Base-by-base conservation (phyloP, 2,797 vertebrate genomes). In the Eutrigla gurnardus region DNA sequence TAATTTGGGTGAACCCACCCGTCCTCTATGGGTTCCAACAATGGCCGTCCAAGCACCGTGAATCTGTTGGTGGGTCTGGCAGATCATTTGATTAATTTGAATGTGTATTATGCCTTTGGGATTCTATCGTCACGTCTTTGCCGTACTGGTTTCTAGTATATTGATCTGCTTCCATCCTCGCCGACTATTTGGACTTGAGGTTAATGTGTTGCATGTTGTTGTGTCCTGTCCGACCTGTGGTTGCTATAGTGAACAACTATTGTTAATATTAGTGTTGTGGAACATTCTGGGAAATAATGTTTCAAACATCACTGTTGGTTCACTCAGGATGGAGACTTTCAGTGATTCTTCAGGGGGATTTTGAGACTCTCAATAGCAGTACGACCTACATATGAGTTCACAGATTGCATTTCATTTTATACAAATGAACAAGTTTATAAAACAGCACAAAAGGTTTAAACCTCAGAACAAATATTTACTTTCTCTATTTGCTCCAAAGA, bases 121-220 rank as follows among this genome's bases (percentile, higher is more conserved):
- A 79, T 75, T 69, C 55, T 69, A 58, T 53, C 0, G 0, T 61
- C 63, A 58, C 6, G 7, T 84, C 18, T 73, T 61, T 69, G 54
- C 39, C 39, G 15, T 65, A 35, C 17, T 85, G 60, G 72, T 78
- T 83, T 84, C 69, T 76, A 47, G 64, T 87, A 72, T 74, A 85
- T 75, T 76, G 58, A 75, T 81, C 52, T 54, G 37, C 59, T 61
- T 45, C 70, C 36, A 45, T 42, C 49, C 50, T 60, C 62, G 32
- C 74, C 78, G 15, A 67, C 54, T 74, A 52, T 81, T 79, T 78
- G 61, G 73, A 76, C 68, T 43, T 61, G 50, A 62, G 37, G 11
- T 69, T 65, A 61, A 75, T 61, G 50, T 83, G 65, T 78, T 81
- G 80, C 80, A 83, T 85, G 88, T 61, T 14, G 14, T 68, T 53